A percentile compares a stretch with the other conserved stretches of the same genome.
These are phyloP conservation scores for Hydrolagus colliei DNA, from an alignment of 2,797 vertebrate genomes.

Conservation along the genomic window DNA sequence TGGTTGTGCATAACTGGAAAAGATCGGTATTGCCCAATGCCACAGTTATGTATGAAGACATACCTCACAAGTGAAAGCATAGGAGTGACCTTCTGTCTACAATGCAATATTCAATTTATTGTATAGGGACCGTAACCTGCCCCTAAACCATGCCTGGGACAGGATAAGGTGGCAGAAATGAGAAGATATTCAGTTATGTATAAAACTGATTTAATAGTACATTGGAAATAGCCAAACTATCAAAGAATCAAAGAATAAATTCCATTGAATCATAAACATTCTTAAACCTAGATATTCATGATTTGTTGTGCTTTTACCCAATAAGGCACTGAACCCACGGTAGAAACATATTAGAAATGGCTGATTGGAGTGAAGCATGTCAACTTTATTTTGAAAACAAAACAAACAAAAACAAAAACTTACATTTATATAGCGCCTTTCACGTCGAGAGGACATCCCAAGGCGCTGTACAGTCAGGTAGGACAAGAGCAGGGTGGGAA, in stretches of 20 bases:
- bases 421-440: too few species aligned
- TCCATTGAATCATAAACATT: background rate
- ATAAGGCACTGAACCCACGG: background rate
- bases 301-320: background rate
- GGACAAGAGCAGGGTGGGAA: too few species aligned
- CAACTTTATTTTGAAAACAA: background rate
- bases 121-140: background rate
- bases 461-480: too few species aligned
- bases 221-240: background rate
- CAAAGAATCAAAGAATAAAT: slow-evolving; percentile 20
- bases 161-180: background rate
- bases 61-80: background rate
- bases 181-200: background rate
- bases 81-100: background rate
- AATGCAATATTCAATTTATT: slow-evolving; percentile 20
- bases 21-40: background rate
- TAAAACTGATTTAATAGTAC: background rate
- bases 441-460: too few species aligned
- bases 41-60: slow-evolving; percentile 14
- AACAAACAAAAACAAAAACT: too few species aligned
- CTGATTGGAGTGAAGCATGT: background rate
- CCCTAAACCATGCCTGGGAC: background rate
- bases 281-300: background rate
- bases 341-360: background rate
- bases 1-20: background rate